Conservation (phyloP, 2,797 vertebrate genomes). For the Remorina albescens region DNA sequence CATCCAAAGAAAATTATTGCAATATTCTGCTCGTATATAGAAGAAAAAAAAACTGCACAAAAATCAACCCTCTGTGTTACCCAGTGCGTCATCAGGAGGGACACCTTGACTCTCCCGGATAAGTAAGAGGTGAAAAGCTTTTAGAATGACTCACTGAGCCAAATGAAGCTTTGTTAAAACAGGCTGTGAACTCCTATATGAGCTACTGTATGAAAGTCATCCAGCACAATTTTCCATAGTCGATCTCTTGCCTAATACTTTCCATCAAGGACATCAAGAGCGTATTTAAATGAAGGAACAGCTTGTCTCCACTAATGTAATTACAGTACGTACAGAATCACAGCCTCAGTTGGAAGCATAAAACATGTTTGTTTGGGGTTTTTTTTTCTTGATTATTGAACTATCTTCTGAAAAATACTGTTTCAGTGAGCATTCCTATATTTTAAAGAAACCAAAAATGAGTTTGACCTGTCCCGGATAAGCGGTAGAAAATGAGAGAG, state of each 20-base stretch:
- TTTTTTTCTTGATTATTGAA: conserved; percentile 11
- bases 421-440: background rate
- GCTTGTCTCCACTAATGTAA: background rate
- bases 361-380: background rate
- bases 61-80: conserved; percentile 22
- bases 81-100: conserved; percentile 44
- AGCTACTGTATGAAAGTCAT: conserved; percentile 59
- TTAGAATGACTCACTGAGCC: conserved; percentile 62
- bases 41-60: conserved; percentile 12
- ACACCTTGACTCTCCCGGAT: conserved; percentile 33
- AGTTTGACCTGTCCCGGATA: too few relatives aligned
- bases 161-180: conserved; percentile 60
- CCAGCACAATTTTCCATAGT: conserved; percentile 47
- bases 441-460: too few relatives aligned
- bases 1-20: background rate
- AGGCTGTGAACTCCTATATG: conserved; percentile 55
- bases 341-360: background rate
- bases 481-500: conserved; percentile 4
- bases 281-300: conserved; percentile 12
- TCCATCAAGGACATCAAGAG: conserved; percentile 39
- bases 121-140: conserved; percentile 57
- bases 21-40: conserved; percentile 3
- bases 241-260: conserved; percentile 27
- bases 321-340: background rate
- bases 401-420: background rate